These are phyloP conservation scores for Drosophila mimetica DNA, from an alignment of 2,888 invertebrate genomes.

Conservation along the genomic window DNA sequence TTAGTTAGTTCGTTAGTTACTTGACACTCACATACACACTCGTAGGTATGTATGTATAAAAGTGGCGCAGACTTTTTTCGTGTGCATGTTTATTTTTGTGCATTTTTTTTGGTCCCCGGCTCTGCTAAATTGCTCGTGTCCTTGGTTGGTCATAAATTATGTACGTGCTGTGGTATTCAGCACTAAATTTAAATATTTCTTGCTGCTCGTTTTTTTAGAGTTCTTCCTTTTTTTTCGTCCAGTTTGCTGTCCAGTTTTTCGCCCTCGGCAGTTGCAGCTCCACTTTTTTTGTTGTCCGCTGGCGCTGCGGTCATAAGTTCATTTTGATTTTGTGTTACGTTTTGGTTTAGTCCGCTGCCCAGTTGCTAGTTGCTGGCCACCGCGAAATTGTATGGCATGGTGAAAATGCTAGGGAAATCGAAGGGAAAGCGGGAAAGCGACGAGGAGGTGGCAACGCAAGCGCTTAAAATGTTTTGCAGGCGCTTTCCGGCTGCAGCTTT, in stretches of 20 bases:
- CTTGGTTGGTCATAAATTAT: conserved; percentile 81
- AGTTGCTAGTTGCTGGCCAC: conserved; percentile 59
- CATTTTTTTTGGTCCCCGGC: conserved; percentile 55
- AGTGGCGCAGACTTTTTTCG: conserved; percentile 40
- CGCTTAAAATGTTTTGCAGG: conserved; percentile 73
- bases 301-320: conserved; percentile 76
- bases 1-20: conserved; percentile 66
- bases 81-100: conserved; percentile 31
- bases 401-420: neutral
- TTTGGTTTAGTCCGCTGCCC: conserved; percentile 70
- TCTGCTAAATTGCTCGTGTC: conserved; percentile 80
- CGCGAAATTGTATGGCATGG: conserved; percentile 41
- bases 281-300: conserved; percentile 49
- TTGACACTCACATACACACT: conserved; percentile 27
- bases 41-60: conserved; percentile 13
- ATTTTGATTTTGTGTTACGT: conserved; percentile 77
- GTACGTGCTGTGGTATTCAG: conserved; percentile 81
- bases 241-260: conserved; percentile 22
- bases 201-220: conserved; percentile 29
- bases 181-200: conserved; percentile 80
- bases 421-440: neutral
- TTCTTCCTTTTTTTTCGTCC: conserved; percentile 3
- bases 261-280: conserved; percentile 53
- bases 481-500: conserved; percentile 71
- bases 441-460: conserved; percentile 60